phyloP scores from a whole-genome alignment of 2,113 vertebrate genomes.

The Mesitornis unicolor region DNA sequence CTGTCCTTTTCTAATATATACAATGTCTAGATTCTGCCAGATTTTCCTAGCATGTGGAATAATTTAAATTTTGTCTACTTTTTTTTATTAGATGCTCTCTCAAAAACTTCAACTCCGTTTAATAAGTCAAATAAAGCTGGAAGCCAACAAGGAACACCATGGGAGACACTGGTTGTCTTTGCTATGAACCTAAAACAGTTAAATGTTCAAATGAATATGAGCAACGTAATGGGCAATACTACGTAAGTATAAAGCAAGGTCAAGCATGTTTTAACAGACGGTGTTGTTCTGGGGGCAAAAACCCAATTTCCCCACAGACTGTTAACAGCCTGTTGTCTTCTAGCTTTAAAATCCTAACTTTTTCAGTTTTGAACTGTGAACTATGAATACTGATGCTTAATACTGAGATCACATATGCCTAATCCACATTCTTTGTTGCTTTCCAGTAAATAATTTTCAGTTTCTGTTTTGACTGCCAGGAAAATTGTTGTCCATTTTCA shows the following conservation, averaged over 20 bases:
- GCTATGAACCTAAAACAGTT: conserved; percentile 97
- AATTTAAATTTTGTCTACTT: not conserved
- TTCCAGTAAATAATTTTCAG: not conserved
- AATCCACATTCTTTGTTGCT: not conserved
- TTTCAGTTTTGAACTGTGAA: not conserved
- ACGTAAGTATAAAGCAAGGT: conserved; percentile 78
- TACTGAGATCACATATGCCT: not conserved
- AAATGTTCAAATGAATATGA: conserved; percentile 99
- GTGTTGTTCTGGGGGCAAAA: not conserved
- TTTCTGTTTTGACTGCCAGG: not conserved
- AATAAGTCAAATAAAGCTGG: conserved; percentile 87
- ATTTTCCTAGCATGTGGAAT: not conserved
- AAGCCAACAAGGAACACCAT: conserved; percentile 90
- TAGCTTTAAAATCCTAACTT: not conserved
- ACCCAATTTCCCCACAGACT: not conserved
- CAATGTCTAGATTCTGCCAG: not conserved
- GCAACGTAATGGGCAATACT: conserved; percentile 99
- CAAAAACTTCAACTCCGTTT: conserved; percentile 91
- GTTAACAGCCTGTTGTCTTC: not conserved
- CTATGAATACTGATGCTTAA: not conserved
- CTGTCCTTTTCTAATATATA: not conserved
- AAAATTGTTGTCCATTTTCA: not conserved
- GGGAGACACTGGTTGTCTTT: conserved; percentile 98
- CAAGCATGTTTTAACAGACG: not conserved
- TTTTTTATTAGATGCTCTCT: conserved; percentile 82